These are phyloP conservation scores for Scleropages formosus DNA, from an alignment of 2,797 vertebrate genomes.

Conservation along the genomic window DNA sequence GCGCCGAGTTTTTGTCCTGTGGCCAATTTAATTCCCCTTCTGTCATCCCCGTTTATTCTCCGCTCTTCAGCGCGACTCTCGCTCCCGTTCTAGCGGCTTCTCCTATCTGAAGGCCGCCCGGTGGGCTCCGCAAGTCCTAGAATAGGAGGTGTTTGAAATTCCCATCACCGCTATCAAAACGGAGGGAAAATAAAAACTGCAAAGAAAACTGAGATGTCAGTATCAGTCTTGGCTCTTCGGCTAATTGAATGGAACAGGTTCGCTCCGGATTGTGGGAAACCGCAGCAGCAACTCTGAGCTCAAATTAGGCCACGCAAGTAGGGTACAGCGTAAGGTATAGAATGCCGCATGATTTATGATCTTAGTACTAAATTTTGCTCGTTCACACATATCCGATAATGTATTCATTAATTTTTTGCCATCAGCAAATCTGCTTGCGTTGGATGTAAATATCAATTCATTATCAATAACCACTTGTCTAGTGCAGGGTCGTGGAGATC, in stretches of 20 bases:
- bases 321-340: no score
- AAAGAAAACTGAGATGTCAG: not conserved
- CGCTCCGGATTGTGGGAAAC: not conserved
- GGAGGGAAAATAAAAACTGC: not conserved
- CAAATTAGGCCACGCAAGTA: not conserved
- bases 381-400: no score
- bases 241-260: not conserved
- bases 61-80: conserved; percentile 19
- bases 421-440: no score
- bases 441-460: no score
- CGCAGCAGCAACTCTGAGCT: not conserved
- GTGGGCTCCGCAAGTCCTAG: conserved; percentile 8
- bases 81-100: conserved; percentile 26
- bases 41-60: conserved; percentile 40
- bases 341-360: no score
- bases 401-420: no score
- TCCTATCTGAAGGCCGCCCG: conserved; percentile 12
- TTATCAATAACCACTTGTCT: no score
- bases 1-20: conserved; percentile 36
- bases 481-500: no score
- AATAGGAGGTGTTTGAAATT: conserved; percentile 7
- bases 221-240: not conserved
- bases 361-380: no score
- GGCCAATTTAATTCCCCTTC: conserved; percentile 49
- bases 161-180: not conserved